Evolutionary conservation across 2,888 invertebrate species (phyloP), one percentile per base, ranked within the genome.

Genomic region (Lutraria lutraria): DNA sequence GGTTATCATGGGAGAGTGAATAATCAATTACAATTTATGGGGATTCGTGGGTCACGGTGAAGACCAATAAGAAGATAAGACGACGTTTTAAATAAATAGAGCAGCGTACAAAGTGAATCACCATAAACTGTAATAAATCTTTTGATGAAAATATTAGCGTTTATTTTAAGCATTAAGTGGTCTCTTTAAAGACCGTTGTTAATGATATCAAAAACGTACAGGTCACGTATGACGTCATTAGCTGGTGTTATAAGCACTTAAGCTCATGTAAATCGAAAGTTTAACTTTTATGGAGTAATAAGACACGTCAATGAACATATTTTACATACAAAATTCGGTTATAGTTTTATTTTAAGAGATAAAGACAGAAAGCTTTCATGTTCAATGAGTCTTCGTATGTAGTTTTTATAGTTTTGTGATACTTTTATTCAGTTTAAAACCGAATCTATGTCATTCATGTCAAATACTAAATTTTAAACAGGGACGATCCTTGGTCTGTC

Each of bases 161-260:
- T 76, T 76, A 76, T 76, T 76, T 76, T 76, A n/a, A 16, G 76
- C 34, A 76, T 76, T 19, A 76, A 76, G 76, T 76, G 25, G 76
- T 34, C 31, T 31, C 76, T 76, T 19, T 76, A 34, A 34, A 31
- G 63, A 68, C 4, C n/a, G 63, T 25, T 25, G 25, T 25, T 68
- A 13, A 0, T 34, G 31, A 76, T 76, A 76, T 16, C 31, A 76
- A 16, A 29, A 16, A 16, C 31, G 34, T 31, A 29, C 43, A 19
- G 60, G 60, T 60, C 60, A 31, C 60, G 60, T 60, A 82, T 82
- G 82, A 82, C 82, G 82, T 82, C 82, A 82, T 82, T 82, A 21
- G 56, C 60, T 34, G 21, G 60, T 34, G 60, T n/a, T 60, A 34
- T 21, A 60, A 60, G 34, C 63, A 19, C 82, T 82, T 60, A 21